Evolutionary conservation across 2,797 vertebrate species (phyloP).

Genomic region (Arrhamphus sclerolepis): DNA sequence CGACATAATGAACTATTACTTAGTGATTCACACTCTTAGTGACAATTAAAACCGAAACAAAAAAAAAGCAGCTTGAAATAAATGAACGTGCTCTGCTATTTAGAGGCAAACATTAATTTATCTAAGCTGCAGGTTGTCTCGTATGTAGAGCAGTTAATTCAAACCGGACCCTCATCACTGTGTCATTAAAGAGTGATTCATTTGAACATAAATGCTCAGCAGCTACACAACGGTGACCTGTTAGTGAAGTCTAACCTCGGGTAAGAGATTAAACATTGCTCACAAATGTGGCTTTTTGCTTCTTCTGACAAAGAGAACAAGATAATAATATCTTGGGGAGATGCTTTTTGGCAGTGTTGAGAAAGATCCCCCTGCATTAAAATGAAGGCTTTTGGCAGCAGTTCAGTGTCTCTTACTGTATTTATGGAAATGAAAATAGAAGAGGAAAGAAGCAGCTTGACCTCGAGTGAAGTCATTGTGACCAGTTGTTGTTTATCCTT

Average conservation of each 20-base stretch:
- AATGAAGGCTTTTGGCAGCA: conserved; percentile 55
- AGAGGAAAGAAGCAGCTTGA: conserved; percentile 52
- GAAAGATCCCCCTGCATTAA: conserved; percentile 46
- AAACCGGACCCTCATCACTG: conserved; percentile 44
- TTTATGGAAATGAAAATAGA: conserved; percentile 16
- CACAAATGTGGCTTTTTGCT: conserved; percentile 44
- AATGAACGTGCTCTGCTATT: conserved; percentile 27
- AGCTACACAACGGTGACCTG: conserved; percentile 42
- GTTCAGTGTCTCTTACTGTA: conserved; percentile 29
- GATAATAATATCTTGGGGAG: conserved; percentile 60
- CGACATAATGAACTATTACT: background rate
- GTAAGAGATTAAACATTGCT: conserved; percentile 46
- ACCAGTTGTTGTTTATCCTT: conserved; percentile 62
- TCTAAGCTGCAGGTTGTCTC: conserved; percentile 30
- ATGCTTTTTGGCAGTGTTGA: conserved; percentile 41
- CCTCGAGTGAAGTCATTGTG: conserved; percentile 51
- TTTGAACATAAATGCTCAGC: conserved; percentile 34
- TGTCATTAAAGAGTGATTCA: conserved; percentile 52
- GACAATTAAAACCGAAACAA: background rate
- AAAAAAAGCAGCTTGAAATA: conserved; percentile 21
- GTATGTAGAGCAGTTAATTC: conserved; percentile 44
- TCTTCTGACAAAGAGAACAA: conserved; percentile 51
- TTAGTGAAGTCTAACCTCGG: conserved; percentile 47
- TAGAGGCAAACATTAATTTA: conserved; percentile 40
- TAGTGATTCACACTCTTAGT: conserved; percentile 2